Evolutionary conservation across 2,888 invertebrate genomes (phyloP), one percentile per base, ranked within the genome.

Genomic region (Physocephala rufipes): DNA sequence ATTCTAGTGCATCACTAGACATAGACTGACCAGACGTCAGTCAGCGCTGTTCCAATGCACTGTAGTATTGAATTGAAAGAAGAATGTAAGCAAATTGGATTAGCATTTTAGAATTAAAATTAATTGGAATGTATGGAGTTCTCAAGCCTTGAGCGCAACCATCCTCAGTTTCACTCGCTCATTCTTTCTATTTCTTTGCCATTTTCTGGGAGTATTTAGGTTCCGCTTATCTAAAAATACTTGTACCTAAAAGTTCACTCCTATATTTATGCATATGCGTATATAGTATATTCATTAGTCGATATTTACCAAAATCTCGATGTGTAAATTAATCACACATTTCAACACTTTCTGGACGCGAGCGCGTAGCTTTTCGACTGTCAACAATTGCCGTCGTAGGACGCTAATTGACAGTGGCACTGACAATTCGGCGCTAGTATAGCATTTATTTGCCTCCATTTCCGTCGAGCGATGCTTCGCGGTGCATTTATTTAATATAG

Each of bases 301-400:
- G 49, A 70, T 78, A 82, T 78, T 85, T 86, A 85, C 85, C 85
- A 85, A 81, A 81, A 85, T 84, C 76, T 85, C 85, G 78, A 85
- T 86, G 79, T 85, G 85, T 78, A 86, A 83, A 82, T 85, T 85
- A 79, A 85, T 85, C 76, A 85, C 85, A 82, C 85, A 84, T 79
- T 83, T 82, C 75, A 85, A 78, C 79, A 85, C 82, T 82, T 84
- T 83, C 76, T 80, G 84, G 67, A 84, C 85, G 71, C 83, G 83
- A 77, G 78, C 81, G 76, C 85, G 83, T 74, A 85, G 79, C 75
- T 81, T 84, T 76, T 85, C 85, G 64, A 85, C 81, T 75, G 77
- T 84, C 78, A 79, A 77, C 75, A 85, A 79, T 67, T 82, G 82
- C 69, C 78, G 79, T 74, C 79, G 80, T 78, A 82, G 76, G 76